phyloP scores from a whole-genome alignment of 2,797 vertebrate species.

The Danionella dracula region DNA sequence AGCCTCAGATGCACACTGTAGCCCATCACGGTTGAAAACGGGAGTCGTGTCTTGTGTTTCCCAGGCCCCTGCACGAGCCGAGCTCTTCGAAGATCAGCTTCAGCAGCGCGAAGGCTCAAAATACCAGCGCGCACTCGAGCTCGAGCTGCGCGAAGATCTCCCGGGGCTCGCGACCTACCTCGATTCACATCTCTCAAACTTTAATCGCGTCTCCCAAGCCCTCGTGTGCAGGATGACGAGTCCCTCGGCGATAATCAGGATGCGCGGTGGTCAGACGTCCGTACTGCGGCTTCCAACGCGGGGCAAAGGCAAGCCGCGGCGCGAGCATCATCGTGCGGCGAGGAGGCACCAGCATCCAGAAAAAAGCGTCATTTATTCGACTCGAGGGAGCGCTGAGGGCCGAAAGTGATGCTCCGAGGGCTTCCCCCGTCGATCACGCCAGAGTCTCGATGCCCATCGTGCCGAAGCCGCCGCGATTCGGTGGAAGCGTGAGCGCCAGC shows the following conservation, averaged over 20 bases:
- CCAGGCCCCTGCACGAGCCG: slow-evolving; percentile 36
- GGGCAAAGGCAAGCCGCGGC: slow-evolving; percentile 52
- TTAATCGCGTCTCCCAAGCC: slow-evolving; percentile 69
- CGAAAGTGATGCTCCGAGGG: slow-evolving; percentile 40
- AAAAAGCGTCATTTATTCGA: slow-evolving; percentile 24
- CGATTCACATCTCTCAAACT: slow-evolving; percentile 68
- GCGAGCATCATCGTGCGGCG: slow-evolving; percentile 68
- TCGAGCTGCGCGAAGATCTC: slow-evolving; percentile 2
- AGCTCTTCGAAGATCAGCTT: slow-evolving; percentile 20
- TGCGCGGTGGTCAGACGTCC: slow-evolving; percentile 60
- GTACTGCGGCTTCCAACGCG: slow-evolving; percentile 50
- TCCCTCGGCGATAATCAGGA: slow-evolving; percentile 61
- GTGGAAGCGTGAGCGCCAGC: slow-evolving; percentile 31
- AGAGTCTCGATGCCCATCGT: slow-evolving; percentile 59
- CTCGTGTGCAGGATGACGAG: slow-evolving; percentile 64
- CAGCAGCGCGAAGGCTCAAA: slow-evolving; percentile 31
- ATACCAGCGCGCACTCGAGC: slow-evolving; percentile 2
- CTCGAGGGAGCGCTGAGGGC: slow-evolving; percentile 39
- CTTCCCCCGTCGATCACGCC: slow-evolving; percentile 62
- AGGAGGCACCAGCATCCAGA: slow-evolving; percentile 48
- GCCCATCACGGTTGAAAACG: not conserved
- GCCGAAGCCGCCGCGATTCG: slow-evolving; percentile 50
- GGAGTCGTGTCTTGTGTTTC: slow-evolving; percentile 24
- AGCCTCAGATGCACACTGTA: not conserved
- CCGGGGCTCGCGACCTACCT: slow-evolving; percentile 57